Evolutionary conservation across 1,140 invertebrate genomes (phyloP).

Genomic region (Dendroctonus valens): DNA sequence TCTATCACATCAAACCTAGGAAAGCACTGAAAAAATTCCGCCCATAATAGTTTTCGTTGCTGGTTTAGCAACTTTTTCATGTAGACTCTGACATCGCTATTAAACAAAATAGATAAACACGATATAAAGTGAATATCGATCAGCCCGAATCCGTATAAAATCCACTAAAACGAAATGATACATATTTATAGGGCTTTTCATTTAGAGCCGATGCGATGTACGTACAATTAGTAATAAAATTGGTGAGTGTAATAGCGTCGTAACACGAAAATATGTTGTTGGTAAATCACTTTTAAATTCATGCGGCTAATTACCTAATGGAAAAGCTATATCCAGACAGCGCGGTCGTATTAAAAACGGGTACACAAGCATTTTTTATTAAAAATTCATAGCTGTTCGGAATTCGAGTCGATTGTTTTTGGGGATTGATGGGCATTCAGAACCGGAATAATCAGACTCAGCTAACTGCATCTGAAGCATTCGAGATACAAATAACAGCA

Average conservation of each 20-base stretch:
- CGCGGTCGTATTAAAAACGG: conserved; percentile 24
- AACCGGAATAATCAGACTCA: too few relatives aligned
- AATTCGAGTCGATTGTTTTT: too few relatives aligned
- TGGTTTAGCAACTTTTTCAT: too few relatives aligned
- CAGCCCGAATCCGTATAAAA: conserved; percentile 13
- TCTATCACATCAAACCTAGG: too few relatives aligned
- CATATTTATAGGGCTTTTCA: conserved; percentile 36
- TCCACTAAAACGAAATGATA: conserved; percentile 20
- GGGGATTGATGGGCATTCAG: too few relatives aligned
- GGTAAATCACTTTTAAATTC: conserved; percentile 36
- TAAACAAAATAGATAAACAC: too few relatives aligned
- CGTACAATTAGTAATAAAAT: conserved; percentile 33
- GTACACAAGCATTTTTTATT: conserved; percentile 29
- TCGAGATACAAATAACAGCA: too few relatives aligned
- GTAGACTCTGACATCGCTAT: too few relatives aligned
- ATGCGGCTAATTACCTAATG: conserved; percentile 36
- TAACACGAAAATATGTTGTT: conserved; percentile 33
- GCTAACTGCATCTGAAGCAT: too few relatives aligned
- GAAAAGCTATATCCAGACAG: conserved; percentile 31
- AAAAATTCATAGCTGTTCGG: conserved; percentile 28
- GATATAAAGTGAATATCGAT: too few relatives aligned
- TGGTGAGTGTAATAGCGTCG: conserved; percentile 26
- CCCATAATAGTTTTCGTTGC: too few relatives aligned
- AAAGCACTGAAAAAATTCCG: too few relatives aligned
- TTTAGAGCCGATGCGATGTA: conserved; percentile 23